Evolutionary conservation across 2,113 vertebrate genomes (phyloP).

Genomic region (Dipodomys ordii): DNA sequence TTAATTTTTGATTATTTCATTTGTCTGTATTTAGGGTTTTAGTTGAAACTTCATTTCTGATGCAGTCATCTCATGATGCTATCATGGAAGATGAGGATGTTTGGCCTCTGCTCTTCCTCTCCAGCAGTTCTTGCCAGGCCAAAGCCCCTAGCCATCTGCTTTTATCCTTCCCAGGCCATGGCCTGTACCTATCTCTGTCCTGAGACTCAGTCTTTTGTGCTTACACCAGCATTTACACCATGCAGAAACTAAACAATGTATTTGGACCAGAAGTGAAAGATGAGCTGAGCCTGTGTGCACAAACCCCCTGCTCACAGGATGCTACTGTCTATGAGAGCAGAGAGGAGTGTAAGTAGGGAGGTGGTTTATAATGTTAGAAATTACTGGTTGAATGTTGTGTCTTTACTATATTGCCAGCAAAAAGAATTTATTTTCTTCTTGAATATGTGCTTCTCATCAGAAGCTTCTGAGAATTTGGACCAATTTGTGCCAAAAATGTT

Average conservation of each 20-base stretch:
- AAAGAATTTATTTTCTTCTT: background rate
- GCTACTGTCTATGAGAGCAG: background rate
- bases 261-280: background rate
- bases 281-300: background rate
- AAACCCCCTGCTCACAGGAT: background rate
- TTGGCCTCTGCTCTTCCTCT: too few species aligned
- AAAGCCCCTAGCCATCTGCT: background rate
- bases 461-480: background rate
- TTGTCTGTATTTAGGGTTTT: background rate
- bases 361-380: background rate
- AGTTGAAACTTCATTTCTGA: background rate
- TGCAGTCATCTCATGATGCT: background rate
- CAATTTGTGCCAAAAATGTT: constrained; percentile 1
- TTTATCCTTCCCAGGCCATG: background rate
- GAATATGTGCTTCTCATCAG: background rate
- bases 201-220: background rate
- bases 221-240: background rate
- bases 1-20: background rate
- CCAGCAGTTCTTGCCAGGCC: background rate
- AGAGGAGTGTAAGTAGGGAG: background rate
- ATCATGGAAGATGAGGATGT: background rate
- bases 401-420: background rate
- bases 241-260: background rate
- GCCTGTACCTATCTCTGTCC: background rate
- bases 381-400: background rate